Conservation (phyloP, 2,797 vertebrate species). For the Mionectes olivaceus region DNA sequence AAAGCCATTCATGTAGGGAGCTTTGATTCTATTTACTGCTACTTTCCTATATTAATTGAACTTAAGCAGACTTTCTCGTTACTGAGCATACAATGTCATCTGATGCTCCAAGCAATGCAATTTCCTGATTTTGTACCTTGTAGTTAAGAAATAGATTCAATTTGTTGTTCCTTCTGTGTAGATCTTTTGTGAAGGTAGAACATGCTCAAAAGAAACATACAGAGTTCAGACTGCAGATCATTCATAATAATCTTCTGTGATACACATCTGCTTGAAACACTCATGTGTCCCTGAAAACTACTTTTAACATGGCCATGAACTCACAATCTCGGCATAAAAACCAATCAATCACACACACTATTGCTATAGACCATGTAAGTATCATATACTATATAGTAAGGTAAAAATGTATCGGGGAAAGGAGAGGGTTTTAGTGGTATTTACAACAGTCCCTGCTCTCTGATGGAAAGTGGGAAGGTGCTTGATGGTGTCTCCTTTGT, state of each 20-base stretch:
- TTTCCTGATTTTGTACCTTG: background rate
- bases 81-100: background rate
- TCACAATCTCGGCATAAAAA: background rate
- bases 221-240: background rate
- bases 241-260: background rate
- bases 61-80: background rate
- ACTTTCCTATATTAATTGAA: background rate
- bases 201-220: background rate
- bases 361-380: background rate
- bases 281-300: background rate
- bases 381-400: background rate
- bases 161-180: background rate
- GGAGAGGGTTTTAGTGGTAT: background rate
- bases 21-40: background rate
- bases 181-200: background rate
- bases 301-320: background rate
- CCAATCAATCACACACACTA: background rate
- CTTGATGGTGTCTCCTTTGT: background rate
- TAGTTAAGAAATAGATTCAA: background rate
- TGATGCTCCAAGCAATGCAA: background rate
- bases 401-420: background rate
- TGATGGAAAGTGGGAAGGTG: background rate
- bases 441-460: background rate
- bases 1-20: background rate
- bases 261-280: background rate